Conservation (phyloP, 2,113 vertebrate species). For the Rattus rattus region DNA sequence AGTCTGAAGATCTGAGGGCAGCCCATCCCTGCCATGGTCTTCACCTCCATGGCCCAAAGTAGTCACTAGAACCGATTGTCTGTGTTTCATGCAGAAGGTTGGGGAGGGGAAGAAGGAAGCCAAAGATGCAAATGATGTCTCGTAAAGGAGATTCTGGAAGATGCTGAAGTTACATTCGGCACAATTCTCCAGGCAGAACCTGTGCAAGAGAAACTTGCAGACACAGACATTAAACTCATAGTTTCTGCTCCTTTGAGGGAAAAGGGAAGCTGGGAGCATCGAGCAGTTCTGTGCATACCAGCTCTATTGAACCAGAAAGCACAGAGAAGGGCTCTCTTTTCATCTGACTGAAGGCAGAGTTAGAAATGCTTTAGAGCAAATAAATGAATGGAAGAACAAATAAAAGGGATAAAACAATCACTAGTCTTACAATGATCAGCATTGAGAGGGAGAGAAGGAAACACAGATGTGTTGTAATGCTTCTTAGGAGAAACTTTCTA, state of each 20-base stretch:
- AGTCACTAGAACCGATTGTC: background rate
- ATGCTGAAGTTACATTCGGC: background rate
- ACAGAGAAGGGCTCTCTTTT: background rate
- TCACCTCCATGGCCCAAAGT: background rate
- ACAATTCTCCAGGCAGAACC: background rate
- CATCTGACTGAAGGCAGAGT: slow-evolving; percentile 1
- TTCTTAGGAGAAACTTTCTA: slow-evolving; percentile 38
- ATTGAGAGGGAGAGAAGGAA: slow-evolving; percentile 46
- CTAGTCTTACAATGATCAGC: slow-evolving; percentile 61
- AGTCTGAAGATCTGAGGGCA: background rate
- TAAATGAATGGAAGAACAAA: background rate
- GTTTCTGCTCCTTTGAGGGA: background rate
- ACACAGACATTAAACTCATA: background rate
- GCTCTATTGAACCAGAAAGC: background rate
- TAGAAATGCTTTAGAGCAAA: slow-evolving; percentile 14
- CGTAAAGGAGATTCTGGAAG: background rate
- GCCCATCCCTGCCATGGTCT: background rate
- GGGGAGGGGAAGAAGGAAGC: background rate
- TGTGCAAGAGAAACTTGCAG: background rate
- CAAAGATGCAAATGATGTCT: background rate
- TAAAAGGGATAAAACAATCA: slow-evolving; percentile 39
- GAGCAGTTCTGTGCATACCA: background rate
- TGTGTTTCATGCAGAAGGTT: background rate
- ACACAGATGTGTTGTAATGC: slow-evolving; percentile 47
- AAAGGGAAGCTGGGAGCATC: background rate